Conservation (phyloP, 1,140 invertebrate genomes). For the Meloidogyne exigua region DNA sequence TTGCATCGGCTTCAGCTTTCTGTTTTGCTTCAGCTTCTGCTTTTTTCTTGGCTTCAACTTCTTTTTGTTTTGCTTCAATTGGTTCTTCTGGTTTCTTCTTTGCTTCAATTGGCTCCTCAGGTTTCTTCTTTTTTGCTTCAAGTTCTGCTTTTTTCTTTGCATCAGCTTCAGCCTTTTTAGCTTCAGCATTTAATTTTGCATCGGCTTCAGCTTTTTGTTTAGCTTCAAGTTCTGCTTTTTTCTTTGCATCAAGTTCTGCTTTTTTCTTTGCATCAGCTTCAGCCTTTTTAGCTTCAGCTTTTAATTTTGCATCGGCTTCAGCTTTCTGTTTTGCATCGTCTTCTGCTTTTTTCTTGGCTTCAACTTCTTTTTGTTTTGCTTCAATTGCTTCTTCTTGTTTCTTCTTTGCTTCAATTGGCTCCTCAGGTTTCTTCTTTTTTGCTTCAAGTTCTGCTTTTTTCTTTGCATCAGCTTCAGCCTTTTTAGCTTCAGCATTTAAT, state of each 20-base stretch:
- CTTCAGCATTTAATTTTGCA: no score
- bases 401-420: no score
- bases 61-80: constrained; percentile 11
- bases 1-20: neutral
- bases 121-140: neutral
- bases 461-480: neutral
- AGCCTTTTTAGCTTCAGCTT: constrained; percentile 17
- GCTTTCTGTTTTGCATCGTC: constrained; percentile 13
- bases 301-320: neutral
- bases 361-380: neutral
- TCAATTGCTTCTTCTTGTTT: no score
- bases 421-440: no score
- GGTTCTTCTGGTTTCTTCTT: neutral
- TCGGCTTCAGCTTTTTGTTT: constrained; percentile 3
- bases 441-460: neutral
- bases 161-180: neutral
- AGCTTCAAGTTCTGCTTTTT: neutral
- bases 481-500: no score
- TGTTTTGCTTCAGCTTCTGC: neutral
- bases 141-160: neutral
- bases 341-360: neutral
- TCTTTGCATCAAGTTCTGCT: neutral
- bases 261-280: constrained; percentile 27
- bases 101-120: neutral
- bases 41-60: neutral